Evolutionary conservation across 2,797 vertebrate genomes (phyloP), one percentile per base, ranked within the genome.

Genomic region (Taenioides sp.): DNA sequence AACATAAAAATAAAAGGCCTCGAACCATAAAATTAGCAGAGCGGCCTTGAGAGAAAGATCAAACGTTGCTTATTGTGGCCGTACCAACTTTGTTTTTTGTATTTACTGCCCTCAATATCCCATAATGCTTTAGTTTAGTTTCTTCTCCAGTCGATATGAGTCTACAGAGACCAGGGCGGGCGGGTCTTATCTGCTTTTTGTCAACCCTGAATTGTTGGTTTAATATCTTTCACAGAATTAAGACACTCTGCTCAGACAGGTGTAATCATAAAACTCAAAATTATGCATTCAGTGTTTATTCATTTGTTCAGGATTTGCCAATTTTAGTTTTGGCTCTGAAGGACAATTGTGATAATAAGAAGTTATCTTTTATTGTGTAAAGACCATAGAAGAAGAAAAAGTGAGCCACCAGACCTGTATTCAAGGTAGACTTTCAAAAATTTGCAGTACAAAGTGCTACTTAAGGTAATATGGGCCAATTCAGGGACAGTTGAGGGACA

Each of bases 161-260:
- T 43, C 62, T 43, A 1, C 9, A n/a, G 37, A 64, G 5, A 18
- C 17, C 27, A 16, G 7, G 2, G 55, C 12, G 7, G 2, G 55
- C 12, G 5, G 16, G 12, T 47, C 22, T 12, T 63, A 22, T 47
- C 37, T 64, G n/a, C 37, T 64, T 64, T 63, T 64, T 47, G 37
- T 64, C 62, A 64, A 7, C n/a, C n/a, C 2, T 64, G 62, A 64
- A 43, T 40, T 12, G 62, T 64, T 64, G 37, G 62, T 64, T 64
- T 64, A 43, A 64, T 64, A 64, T 64, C 34, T 11, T 40, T 40
- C 40, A 43, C n/a, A 55, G 54, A 55, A 12, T 20, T 10, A 62
- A 62, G 28, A 62, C 27, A 31, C 28, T 43, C 20, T 0, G 62
- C 11, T 7, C n/a, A 22, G 34, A 63, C 5, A 43, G 34, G 34